These are phyloP conservation scores for Saguinus imperator DNA, from an alignment of 2,113 vertebrate genomes.

Conservation along the genomic window DNA sequence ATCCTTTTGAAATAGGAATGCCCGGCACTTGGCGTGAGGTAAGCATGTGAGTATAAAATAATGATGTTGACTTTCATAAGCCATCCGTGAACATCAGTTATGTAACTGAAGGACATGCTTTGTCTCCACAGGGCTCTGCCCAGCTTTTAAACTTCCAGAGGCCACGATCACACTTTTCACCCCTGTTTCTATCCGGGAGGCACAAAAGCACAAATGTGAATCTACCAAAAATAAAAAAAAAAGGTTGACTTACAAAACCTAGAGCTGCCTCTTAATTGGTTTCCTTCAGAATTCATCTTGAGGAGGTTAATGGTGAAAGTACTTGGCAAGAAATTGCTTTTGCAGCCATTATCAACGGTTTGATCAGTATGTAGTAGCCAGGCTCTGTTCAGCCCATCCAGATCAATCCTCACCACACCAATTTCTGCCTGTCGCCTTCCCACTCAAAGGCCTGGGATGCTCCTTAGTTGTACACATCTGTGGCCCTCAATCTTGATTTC, in stretches of 20 bases:
- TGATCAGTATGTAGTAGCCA: too few species aligned
- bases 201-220: not conserved
- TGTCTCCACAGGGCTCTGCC: not conserved
- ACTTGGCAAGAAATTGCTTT: not conserved
- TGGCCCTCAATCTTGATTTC: not conserved
- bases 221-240: not conserved
- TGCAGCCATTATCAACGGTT: not conserved
- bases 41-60: not conserved
- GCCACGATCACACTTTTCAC: not conserved
- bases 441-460: not conserved
- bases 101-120: not conserved
- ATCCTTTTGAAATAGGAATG: not conserved
- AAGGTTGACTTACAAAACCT: not conserved
- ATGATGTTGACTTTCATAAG: not conserved
- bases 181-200: not conserved
- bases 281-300: not conserved
- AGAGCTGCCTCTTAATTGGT: not conserved
- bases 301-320: not conserved
- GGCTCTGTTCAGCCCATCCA: not conserved
- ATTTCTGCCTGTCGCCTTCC: too few species aligned
- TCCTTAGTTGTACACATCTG: too few species aligned
- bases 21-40: not conserved
- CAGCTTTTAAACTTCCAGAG: not conserved
- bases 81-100: not conserved
- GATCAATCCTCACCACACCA: not conserved